These are phyloP conservation scores for Trachymyrmex cornetzi DNA, from an alignment of 1,140 invertebrate species.

Conservation along the genomic window DNA sequence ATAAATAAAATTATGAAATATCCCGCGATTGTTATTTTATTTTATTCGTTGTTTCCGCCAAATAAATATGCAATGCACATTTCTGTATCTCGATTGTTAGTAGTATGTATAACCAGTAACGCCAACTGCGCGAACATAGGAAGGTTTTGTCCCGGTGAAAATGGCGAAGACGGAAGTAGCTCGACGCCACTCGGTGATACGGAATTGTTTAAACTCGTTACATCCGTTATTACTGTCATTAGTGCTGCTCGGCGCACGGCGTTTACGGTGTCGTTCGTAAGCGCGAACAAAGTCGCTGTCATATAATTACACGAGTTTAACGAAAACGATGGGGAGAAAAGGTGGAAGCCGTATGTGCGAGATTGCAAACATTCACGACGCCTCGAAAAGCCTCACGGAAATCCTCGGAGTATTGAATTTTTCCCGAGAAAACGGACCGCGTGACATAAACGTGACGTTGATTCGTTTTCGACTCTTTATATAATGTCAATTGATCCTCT, in stretches of 20 bases:
- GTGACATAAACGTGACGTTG: constrained; percentile 7
- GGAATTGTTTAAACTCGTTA: constrained; percentile 61
- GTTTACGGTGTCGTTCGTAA: constrained; percentile 32
- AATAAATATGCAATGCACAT: background rate
- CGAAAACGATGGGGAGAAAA: constrained; percentile 47
- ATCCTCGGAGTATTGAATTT: background rate
- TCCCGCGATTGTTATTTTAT: background rate
- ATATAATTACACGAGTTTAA: constrained; percentile 64
- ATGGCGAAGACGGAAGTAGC: constrained; percentile 4
- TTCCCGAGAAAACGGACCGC: background rate
- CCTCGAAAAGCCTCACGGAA: constrained; percentile 35
- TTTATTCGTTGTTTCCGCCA: background rate
- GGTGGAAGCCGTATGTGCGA: background rate
- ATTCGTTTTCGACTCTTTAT: constrained; percentile 13
- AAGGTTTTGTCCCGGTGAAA: constrained; percentile 21
- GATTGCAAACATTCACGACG: constrained; percentile 12
- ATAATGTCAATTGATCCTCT: constrained; percentile 1
- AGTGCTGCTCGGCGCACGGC: constrained; percentile 11
- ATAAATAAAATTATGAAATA: constrained; percentile 14
- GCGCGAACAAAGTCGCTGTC: constrained; percentile 35
- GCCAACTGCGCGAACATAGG: background rate
- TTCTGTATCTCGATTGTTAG: constrained; percentile 19
- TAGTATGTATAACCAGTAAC: constrained; percentile 15
- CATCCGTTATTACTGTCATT: constrained; percentile 63
- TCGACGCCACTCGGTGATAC: constrained; percentile 28